Evolutionary conservation across 2,888 invertebrate genomes (phyloP), one percentile per base, ranked within the genome.

Genomic region (Torymus tubicola): DNA sequence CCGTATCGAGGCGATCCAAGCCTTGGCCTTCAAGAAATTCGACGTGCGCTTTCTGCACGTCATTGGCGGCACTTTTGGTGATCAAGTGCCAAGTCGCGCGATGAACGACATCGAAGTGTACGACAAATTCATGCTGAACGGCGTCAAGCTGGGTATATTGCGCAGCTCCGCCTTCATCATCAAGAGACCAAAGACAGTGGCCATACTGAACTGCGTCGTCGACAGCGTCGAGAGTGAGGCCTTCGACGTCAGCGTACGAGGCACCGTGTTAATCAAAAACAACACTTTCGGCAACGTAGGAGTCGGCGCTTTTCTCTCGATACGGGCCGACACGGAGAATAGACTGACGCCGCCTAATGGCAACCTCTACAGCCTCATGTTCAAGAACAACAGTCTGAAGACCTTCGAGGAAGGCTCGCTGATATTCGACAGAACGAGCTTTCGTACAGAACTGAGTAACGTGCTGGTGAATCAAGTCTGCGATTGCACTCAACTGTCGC

Each of bases 21-120:
- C 93, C 60, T 94, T 96, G 91, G 94, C 96, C 2, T 96, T 96
- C 86, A 96, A 96, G 87, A 96, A 96, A 90, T 96, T 96, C 87
- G 93, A 94, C 42, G 93, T 95, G 0, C 92, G 93, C 55, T 93
- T 93, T 84, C 92, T 96, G 83, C 91, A 93, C 83, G 90, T 96
- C 71, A 92, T 92, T 61, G 94, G 94, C 3, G 94, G 95, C 24
- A 91, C 87, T 13, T 93, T 95, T 67, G 90, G 91, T 50, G 92
- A 91, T 0, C 88, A 91, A 71, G 89, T 96, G 80, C 95, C 95
- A 4, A 95, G 96, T 85, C 93, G 95, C 81, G 93, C 94, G 78
- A 93, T 96, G 88, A 95, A 95, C 78, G 96, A 96, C 85, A 91
- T 96, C 69, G 94, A 94, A 86, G 94, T 96, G 58, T 92, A 92